Percentiles rank a stretch among this genome's conserved stretches.
phyloP scores from a whole-genome alignment of 2,797 vertebrate species.

The Pogonophryne albipinna region DNA sequence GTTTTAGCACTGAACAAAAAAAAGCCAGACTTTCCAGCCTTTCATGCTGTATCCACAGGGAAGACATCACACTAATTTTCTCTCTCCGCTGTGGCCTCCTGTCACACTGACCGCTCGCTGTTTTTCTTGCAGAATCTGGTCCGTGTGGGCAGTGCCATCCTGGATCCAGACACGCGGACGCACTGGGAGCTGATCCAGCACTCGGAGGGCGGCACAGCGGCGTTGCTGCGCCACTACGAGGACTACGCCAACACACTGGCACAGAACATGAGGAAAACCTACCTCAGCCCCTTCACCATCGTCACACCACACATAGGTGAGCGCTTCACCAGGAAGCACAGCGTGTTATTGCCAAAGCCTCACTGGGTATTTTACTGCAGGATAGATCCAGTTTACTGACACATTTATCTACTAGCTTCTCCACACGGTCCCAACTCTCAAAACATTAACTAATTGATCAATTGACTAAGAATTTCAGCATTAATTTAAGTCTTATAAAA shows the following conservation, averaged over 20 bases:
- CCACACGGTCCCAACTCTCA: no score
- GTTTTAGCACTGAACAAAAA: not conserved
- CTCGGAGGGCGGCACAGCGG: conserved; percentile 91
- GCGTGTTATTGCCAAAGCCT: not conserved
- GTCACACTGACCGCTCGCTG: conserved; percentile 45
- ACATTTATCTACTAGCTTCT: no score
- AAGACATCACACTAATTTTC: conserved; percentile 38
- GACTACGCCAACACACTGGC: conserved; percentile 94
- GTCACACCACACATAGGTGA: conserved; percentile 96
- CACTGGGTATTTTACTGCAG: no score
- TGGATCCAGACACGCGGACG: conserved; percentile 86
- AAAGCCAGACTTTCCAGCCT: conserved; percentile 18
- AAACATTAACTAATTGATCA: no score
- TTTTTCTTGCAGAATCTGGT: conserved; percentile 89
- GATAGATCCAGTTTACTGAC: no score
- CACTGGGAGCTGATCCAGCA: conserved; percentile 98
- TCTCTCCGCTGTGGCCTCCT: conserved; percentile 32
- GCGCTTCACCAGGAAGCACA: conserved; percentile 17
- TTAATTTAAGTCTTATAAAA: not conserved
- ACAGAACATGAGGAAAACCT: conserved; percentile 97
- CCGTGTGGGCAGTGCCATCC: conserved; percentile 92
- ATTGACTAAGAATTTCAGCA: no score
- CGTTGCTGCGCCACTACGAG: conserved; percentile 91
- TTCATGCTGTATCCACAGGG: conserved; percentile 23
- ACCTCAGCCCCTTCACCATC: conserved; percentile 98